Conservation (phyloP, 2,113 vertebrate species). For the Lampris megalopsis region DNA sequence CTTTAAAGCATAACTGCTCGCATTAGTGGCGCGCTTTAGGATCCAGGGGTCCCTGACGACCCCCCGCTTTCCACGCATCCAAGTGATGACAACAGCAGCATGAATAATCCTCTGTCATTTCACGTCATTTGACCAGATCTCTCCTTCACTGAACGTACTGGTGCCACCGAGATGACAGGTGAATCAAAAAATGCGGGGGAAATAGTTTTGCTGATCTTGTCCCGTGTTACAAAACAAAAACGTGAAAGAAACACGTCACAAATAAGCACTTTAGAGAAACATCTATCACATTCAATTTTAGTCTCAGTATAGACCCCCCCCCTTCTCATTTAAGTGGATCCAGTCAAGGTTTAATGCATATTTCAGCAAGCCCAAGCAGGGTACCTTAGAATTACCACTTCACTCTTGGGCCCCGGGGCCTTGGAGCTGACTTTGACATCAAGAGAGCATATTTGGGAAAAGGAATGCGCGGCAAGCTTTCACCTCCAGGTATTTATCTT, state of each 20-base stretch:
- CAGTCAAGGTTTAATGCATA: slow-evolving; percentile 93
- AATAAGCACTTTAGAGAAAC: slow-evolving; percentile 62
- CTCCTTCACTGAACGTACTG: background rate
- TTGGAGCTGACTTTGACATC: slow-evolving; percentile 93
- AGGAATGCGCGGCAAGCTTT: slow-evolving; percentile 95
- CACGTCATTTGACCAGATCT: slow-evolving; percentile 8
- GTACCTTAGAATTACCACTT: slow-evolving; percentile 91
- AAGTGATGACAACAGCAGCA: background rate
- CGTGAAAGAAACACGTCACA: slow-evolving; percentile 35
- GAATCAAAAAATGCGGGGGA: background rate
- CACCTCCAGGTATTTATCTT: slow-evolving; percentile 96
- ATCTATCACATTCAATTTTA: slow-evolving; percentile 57
- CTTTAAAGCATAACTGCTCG: slow-evolving; percentile 26
- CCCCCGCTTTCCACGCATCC: background rate
- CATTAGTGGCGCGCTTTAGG: slow-evolving; percentile 29
- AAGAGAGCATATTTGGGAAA: slow-evolving; percentile 91
- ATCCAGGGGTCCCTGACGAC: slow-evolving; percentile 26
- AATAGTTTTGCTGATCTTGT: background rate
- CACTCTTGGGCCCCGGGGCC: slow-evolving; percentile 89
- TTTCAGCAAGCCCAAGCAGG: slow-evolving; percentile 96
- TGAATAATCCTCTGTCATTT: slow-evolving; percentile 22
- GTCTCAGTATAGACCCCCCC: slow-evolving; percentile 68
- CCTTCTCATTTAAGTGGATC: slow-evolving; percentile 79
- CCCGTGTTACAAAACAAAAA: slow-evolving; percentile 19
- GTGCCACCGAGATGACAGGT: background rate